Conservation (phyloP, 2,888 invertebrate genomes). For the Hydraecia micacea region DNA sequence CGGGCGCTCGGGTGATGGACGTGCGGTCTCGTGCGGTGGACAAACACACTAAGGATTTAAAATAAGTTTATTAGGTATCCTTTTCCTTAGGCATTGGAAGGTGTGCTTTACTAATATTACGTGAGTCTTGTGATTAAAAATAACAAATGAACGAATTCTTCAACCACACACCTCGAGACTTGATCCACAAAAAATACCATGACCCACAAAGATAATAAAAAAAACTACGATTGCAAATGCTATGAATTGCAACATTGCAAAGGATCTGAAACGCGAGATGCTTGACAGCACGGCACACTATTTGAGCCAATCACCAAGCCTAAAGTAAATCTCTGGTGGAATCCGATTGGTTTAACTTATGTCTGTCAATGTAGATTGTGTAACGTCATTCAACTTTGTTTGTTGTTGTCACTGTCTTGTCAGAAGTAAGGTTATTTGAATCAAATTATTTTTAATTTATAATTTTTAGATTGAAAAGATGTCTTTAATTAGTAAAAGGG, state of each 20-base stretch:
- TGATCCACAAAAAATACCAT: no score
- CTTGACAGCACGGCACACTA: accelerated
- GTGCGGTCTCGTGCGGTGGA: no score
- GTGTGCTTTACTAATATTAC: no score
- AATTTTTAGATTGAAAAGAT: slow-evolving; percentile 1
- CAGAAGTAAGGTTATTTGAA: not conserved
- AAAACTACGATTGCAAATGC: not conserved
- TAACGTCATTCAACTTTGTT: not conserved
- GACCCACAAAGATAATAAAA: no score
- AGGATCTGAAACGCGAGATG: not conserved
- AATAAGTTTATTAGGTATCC: no score
- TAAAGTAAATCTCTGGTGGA: accelerated
- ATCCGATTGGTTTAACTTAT: not conserved
- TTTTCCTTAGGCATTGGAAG: no score
- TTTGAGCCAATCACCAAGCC: slow-evolving; percentile 7
- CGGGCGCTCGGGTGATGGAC: no score
- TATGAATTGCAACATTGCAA: not conserved
- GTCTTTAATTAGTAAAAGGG: not conserved
- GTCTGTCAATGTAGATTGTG: not conserved
- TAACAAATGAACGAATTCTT: not conserved
- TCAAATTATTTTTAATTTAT: not conserved
- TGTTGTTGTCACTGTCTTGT: slow-evolving; percentile 4
- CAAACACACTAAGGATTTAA: no score
- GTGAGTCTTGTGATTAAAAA: not conserved
- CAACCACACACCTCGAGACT: not conserved